Percentiles rank a stretch among this genome's conserved stretches.
Evolutionary conservation across 2,113 vertebrate genomes (phyloP).

Genomic region (Ageneiosus marmoratus): DNA sequence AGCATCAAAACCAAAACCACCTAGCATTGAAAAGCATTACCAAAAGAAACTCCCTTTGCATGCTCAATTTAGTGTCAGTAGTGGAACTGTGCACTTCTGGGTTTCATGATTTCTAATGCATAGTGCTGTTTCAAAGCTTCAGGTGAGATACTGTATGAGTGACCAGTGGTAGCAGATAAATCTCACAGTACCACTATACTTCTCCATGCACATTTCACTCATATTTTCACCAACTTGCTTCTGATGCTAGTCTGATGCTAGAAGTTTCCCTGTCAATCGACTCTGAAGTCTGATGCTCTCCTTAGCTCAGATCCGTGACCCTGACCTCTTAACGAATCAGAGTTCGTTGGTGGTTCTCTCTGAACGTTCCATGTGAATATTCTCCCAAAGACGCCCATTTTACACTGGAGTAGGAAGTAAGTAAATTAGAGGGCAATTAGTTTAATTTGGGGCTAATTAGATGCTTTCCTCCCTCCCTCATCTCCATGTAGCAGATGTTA

Average conservation of each 20-base stretch:
- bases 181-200: too few species aligned
- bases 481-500: constrained; percentile 46
- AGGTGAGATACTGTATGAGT: too few species aligned
- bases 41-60: too few species aligned
- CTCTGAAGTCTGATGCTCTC: neutral
- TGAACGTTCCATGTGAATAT: constrained; percentile 49
- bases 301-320: neutral
- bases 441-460: constrained; percentile 72
- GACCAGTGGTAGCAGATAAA: too few species aligned
- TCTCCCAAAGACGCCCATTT: constrained; percentile 43
- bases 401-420: constrained; percentile 68
- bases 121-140: too few species aligned
- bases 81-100: too few species aligned
- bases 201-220: too few species aligned
- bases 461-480: constrained; percentile 61
- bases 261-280: neutral
- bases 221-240: too few species aligned
- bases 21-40: too few species aligned
- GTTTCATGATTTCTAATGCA: too few species aligned
- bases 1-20: too few species aligned
- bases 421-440: constrained; percentile 67
- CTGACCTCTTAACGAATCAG: constrained; percentile 46
- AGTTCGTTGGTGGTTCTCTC: constrained; percentile 54
- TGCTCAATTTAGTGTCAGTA: too few species aligned
- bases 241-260: neutral